phyloP scores from a whole-genome alignment of 1,140 invertebrate genomes.

The Philaenus spumarius region DNA sequence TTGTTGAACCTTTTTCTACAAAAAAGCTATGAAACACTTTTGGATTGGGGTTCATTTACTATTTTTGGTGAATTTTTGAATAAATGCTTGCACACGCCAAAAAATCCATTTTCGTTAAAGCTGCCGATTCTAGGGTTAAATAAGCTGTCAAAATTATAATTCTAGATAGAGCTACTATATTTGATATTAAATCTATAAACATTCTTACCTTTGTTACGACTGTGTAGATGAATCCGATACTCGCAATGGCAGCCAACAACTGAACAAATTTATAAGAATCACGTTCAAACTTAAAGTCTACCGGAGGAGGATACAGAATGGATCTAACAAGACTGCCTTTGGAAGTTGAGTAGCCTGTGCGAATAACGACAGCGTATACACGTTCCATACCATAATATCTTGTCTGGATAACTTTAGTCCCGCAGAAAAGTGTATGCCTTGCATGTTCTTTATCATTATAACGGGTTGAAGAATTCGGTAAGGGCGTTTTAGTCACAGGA shows the following conservation, averaged over 20 bases:
- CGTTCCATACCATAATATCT: slow-evolving; percentile 76
- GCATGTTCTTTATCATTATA: slow-evolving; percentile 62
- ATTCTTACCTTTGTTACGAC: slow-evolving; percentile 55
- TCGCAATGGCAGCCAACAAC: slow-evolving; percentile 57
- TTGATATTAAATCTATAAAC: too few species aligned
- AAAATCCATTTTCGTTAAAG: too few species aligned
- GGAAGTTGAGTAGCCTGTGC: slow-evolving; percentile 82
- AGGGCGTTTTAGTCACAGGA: slow-evolving; percentile 70
- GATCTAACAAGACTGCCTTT: slow-evolving; percentile 87
- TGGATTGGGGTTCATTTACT: too few species aligned
- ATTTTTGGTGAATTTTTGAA: too few species aligned
- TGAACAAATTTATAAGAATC: slow-evolving; percentile 83
- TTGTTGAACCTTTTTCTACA: too few species aligned
- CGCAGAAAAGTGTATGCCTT: slow-evolving; percentile 81
- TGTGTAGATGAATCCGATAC: slow-evolving; percentile 64
- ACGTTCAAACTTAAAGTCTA: slow-evolving; percentile 87
- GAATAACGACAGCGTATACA: slow-evolving; percentile 73
- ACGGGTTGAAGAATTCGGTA: slow-evolving; percentile 50
- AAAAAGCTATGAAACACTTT: too few species aligned
- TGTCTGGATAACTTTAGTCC: slow-evolving; percentile 93
- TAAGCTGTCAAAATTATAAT: too few species aligned
- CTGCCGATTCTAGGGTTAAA: too few species aligned
- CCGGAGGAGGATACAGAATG: slow-evolving; percentile 86
- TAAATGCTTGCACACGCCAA: too few species aligned
- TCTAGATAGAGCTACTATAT: too few species aligned